Evolutionary conservation across 1,140 invertebrate genomes (phyloP).

Genomic region (Diprion similis): DNA sequence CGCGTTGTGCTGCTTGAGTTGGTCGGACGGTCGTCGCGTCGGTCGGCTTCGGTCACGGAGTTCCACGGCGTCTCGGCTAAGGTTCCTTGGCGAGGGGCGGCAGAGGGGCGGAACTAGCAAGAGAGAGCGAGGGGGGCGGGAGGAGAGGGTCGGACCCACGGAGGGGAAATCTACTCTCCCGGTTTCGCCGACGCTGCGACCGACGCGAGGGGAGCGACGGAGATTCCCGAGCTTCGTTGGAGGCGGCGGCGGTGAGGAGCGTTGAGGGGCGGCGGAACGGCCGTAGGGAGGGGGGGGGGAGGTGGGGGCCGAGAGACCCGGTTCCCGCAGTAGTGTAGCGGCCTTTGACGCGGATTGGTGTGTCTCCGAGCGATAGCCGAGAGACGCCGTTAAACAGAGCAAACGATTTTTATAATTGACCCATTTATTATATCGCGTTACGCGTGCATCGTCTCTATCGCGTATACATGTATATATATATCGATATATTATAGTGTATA

Average conservation of each 20-base stretch:
- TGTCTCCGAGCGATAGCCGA: not conserved
- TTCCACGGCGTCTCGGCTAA: not conserved
- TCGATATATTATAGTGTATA: too few relatives aligned
- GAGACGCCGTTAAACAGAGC: not conserved
- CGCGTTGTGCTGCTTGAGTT: conserved; percentile 43
- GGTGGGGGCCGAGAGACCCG: conserved; percentile 20
- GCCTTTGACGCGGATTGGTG: conserved; percentile 48
- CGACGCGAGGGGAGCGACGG: not conserved
- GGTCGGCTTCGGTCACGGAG: conserved; percentile 39
- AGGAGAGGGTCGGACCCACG: not conserved
- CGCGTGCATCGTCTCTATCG: too few relatives aligned
- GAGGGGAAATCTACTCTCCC: conserved; percentile 5
- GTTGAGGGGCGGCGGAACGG: conserved; percentile 15
- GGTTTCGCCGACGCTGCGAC: not conserved
- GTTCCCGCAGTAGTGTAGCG: conserved; percentile 59
- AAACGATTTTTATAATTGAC: not conserved
- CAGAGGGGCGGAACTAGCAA: not conserved
- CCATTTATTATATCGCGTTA: not conserved
- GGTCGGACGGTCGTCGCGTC: conserved; percentile 38
- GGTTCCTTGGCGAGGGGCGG: conserved; percentile 17
- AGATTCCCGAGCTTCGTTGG: conserved; percentile 21
- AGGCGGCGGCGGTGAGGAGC: conserved; percentile 18
- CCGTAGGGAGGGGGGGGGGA: conserved; percentile 15
- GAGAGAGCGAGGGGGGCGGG: too few relatives aligned
- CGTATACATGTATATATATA: too few relatives aligned